Evolutionary conservation across 2,888 invertebrate genomes (phyloP).

Genomic region (Plebejus argus): DNA sequence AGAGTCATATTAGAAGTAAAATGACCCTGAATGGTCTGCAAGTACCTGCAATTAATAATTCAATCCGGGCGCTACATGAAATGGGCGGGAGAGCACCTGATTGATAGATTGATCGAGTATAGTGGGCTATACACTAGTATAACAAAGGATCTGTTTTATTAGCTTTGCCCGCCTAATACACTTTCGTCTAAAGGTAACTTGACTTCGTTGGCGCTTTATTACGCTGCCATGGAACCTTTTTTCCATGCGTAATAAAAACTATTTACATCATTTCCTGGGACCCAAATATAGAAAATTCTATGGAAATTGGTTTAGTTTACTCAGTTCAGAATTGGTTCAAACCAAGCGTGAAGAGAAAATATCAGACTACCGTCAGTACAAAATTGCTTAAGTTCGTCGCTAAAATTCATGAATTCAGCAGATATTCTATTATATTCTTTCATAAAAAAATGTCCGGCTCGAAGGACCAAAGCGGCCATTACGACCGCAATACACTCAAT

Average conservation of each 20-base stretch:
- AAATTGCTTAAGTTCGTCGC: background rate
- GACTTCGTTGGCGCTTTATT: too few relatives aligned
- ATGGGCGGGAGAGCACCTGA: conserved; percentile 10
- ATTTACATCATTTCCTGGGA: too few relatives aligned
- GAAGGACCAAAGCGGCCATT: background rate
- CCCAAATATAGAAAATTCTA: too few relatives aligned
- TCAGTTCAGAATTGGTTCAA: too few relatives aligned
- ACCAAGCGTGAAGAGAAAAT: too few relatives aligned
- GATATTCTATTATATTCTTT: background rate
- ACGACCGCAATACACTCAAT: background rate
- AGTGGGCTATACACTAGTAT: background rate
- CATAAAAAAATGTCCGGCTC: background rate
- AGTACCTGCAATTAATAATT: conserved; percentile 14
- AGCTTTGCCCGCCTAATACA: background rate
- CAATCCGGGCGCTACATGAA: background rate
- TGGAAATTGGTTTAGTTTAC: too few relatives aligned
- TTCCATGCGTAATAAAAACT: too few relatives aligned
- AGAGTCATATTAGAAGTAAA: background rate
- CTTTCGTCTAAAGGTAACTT: background rate
- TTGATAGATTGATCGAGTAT: background rate
- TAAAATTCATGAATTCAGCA: background rate
- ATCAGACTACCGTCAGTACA: background rate
- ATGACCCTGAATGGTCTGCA: background rate
- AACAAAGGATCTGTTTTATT: background rate
- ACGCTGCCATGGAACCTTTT: too few relatives aligned